These are phyloP conservation scores for Strigamia maritima DNA, from an alignment of 2,888 invertebrate species.

Conservation along the genomic window DNA sequence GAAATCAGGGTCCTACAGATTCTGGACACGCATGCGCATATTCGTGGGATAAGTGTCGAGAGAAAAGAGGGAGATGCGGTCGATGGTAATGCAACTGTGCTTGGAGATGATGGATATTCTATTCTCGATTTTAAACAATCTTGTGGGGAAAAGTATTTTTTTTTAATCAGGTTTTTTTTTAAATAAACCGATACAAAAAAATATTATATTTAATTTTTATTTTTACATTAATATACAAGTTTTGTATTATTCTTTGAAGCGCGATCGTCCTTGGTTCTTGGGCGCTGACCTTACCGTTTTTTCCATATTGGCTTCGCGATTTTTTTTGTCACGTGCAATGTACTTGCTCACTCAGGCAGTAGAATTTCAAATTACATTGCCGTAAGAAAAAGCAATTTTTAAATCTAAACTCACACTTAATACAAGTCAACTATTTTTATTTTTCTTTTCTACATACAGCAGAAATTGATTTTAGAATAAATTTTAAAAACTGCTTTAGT, in stretches of 20 bases:
- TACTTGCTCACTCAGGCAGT: background rate
- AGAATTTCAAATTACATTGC: background rate
- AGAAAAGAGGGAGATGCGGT: background rate
- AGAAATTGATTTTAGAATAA: background rate
- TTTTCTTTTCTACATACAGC: background rate
- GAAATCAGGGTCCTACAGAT: background rate
- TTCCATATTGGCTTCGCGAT: background rate
- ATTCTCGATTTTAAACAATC: background rate
- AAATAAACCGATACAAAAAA: no score
- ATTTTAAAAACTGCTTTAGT: no score
- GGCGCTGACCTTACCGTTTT: background rate
- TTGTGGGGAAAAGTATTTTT: background rate
- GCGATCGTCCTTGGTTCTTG: background rate
- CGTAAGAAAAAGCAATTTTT: background rate
- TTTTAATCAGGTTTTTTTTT: background rate
- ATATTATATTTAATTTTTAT: no score
- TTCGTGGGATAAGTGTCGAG: background rate
- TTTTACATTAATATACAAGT: no score
- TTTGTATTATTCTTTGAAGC: background rate
- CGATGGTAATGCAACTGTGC: conserved; percentile 1
- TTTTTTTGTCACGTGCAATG: background rate
- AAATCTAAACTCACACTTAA: background rate
- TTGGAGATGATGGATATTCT: background rate
- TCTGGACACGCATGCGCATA: background rate
- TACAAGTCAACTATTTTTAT: background rate